phyloP scores from a whole-genome alignment of 2,113 vertebrate species.

The Zeus faber region DNA sequence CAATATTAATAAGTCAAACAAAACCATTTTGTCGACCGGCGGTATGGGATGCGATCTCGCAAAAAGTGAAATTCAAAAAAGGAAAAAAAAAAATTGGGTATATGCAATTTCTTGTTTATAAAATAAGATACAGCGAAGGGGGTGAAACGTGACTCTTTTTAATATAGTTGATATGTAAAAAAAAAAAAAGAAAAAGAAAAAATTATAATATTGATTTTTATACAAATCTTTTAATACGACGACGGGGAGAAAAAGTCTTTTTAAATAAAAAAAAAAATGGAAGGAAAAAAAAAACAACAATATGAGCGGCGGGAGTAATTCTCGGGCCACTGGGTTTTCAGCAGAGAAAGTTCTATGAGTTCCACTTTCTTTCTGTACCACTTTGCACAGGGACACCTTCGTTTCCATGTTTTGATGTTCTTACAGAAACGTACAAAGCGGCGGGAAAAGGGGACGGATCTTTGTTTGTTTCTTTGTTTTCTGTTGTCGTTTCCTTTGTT shows the following conservation, averaged over 20 bases:
- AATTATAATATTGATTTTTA: constrained; percentile 83
- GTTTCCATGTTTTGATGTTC: constrained; percentile 99
- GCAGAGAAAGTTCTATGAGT: constrained; percentile 70
- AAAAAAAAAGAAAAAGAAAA: too few species aligned
- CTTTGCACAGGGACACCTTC: constrained; percentile 85
- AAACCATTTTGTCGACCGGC: constrained; percentile 66
- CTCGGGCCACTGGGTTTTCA: constrained; percentile 69
- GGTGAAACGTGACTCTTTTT: constrained; percentile 77
- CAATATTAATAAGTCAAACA: constrained; percentile 66
- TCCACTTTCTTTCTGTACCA: constrained; percentile 74
- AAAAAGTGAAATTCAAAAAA: too few species aligned
- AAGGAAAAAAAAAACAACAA: too few species aligned
- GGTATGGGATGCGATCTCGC: constrained; percentile 73
- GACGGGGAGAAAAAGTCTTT: constrained; percentile 71
- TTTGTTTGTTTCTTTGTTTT: too few species aligned
- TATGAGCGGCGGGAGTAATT: too few species aligned
- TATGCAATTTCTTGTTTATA: constrained; percentile 85
- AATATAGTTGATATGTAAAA: constrained; percentile 79
- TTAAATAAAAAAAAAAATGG: constrained; percentile 69
- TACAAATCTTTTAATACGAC: constrained; percentile 84
- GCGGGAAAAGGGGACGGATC: constrained; percentile 76
- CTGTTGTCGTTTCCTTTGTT: constrained; percentile 86
- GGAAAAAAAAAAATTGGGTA: constrained; percentile 69
- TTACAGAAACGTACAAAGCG: constrained; percentile 96
- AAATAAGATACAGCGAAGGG: too few species aligned